Evolutionary conservation across 2,797 vertebrate genomes (phyloP), one percentile per base, ranked within the genome.

Genomic region (Clamator glandarius): DNA sequence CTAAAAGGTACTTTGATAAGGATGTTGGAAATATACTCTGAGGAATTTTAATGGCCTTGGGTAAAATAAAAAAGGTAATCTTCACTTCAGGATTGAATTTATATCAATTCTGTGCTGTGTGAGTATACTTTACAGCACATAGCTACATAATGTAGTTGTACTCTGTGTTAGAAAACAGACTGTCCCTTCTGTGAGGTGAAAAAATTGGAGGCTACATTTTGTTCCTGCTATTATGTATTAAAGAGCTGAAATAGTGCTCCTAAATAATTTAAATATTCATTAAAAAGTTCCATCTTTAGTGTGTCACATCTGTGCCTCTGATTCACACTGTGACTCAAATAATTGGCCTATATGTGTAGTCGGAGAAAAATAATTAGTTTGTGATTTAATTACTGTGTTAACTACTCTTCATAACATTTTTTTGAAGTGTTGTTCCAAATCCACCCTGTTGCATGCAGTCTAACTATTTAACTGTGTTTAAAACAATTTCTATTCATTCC

Each of bases 381-480:
- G 28, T 0, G 0, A 28, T 90, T 74, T 77, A 92, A 82, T 87
- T 89, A 50, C 63, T 54, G 3, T 67, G 12, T 90, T 95, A 94
- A 95, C 95, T 94, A 92, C 31, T 87, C 62, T 85, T 92, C 12
- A 55, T 72, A 9, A 66, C 67, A 44, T 92, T 64, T 84, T 84
- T 69, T 84, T 64, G 28, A 67, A 79, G 19, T 73, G 33, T 24
- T 74, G 41, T 41, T 79, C 41, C 50, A 85, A 69, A 85, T 85
- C 52, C 19, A 70, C 28, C 11, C 28, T 51, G 36, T 57, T 39
- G 67, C 59, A 36, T 51, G 12, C 61, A 80, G 42, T 58, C 57
- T 64, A 26, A 70, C 16, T 93, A 4, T 84, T 89, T 84, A 87
- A 70, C 29, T 31, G 1, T 79, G 58, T 82, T 75, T 89, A 83